Conservation (phyloP, 2,797 vertebrate species). For the Manis javanica region DNA sequence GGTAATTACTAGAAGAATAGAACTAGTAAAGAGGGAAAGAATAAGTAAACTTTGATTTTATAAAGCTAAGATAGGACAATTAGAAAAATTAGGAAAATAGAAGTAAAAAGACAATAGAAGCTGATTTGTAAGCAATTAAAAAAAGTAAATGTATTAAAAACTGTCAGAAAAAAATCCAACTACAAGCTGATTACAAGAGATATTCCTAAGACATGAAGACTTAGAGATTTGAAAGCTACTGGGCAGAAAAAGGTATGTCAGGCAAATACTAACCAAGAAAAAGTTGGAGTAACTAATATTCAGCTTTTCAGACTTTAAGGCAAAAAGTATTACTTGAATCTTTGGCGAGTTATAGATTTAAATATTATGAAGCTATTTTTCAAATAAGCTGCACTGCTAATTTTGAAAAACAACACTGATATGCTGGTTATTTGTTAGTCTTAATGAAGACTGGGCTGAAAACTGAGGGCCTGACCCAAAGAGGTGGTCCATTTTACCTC, state of each 20-base stretch:
- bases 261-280: not conserved
- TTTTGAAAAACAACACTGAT: not conserved
- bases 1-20: not conserved
- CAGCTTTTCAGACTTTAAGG: not conserved
- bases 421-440: not conserved
- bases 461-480: not conserved
- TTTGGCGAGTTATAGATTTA: not conserved
- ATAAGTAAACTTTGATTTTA: not conserved
- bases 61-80: not conserved
- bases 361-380: not conserved
- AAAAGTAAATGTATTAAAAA: not conserved
- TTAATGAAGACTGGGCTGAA: not conserved
- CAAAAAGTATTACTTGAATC: not conserved
- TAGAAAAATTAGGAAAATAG: not conserved
- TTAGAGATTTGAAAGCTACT: not conserved
- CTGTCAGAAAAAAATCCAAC: not conserved
- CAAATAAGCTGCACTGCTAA: not conserved
- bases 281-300: not conserved
- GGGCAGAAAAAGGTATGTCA: not conserved
- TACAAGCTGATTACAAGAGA: not conserved
- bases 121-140: not conserved
- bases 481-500: not conserved
- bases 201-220: not conserved
- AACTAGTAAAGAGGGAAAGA: not conserved
- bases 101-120: not conserved